These are phyloP conservation scores for Diuraphis noxia DNA, from an alignment of 1,140 invertebrate genomes.

Conservation along the genomic window DNA sequence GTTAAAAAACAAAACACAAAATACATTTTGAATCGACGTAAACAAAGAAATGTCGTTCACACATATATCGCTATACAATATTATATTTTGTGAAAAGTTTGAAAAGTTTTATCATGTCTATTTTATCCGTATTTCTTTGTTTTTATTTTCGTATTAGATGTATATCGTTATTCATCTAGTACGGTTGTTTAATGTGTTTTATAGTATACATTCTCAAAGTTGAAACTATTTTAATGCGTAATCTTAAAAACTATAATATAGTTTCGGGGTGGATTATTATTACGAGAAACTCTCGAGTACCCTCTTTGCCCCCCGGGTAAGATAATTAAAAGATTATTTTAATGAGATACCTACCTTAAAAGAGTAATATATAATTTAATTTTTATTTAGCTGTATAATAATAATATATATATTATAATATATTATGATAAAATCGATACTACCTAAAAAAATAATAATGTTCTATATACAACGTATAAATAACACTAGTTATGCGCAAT, in stretches of 20 bases:
- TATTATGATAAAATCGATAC: neutral
- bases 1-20: neutral
- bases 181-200: neutral
- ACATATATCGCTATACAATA: neutral
- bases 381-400: neutral
- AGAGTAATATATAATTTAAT: neutral
- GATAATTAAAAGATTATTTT: slow-evolving; percentile 22
- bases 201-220: neutral
- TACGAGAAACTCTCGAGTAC: neutral
- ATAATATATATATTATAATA: neutral
- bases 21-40: neutral
- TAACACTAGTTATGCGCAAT: too few relatives aligned
- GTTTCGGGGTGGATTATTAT: neutral
- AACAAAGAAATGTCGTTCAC: neutral
- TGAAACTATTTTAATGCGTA: neutral
- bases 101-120: neutral
- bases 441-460: neutral
- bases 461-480: too few relatives aligned
- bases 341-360: neutral
- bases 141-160: neutral
- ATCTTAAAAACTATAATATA: slow-evolving; percentile 2
- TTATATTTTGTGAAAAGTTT: neutral
- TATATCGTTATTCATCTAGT: neutral
- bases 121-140: neutral
- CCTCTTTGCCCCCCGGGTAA: neutral